These are phyloP conservation scores for Bombus waltoni DNA, from an alignment of 1,140 invertebrate species.

Conservation along the genomic window DNA sequence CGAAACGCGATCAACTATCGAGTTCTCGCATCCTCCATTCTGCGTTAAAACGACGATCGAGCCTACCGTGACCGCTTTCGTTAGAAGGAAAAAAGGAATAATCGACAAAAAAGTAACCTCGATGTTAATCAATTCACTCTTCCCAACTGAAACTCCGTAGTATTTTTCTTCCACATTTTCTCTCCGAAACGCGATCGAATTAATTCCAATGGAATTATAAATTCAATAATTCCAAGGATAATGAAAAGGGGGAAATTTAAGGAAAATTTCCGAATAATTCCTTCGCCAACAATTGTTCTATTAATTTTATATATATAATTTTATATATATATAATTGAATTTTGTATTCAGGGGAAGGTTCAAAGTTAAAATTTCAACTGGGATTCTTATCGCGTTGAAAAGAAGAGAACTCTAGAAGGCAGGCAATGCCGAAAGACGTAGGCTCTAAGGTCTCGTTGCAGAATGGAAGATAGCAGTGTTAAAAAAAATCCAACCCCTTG, in stretches of 20 bases:
- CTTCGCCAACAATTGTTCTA: neutral
- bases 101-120: neutral
- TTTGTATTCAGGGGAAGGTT: too few relatives aligned
- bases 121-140: neutral
- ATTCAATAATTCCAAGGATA: neutral
- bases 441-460: neutral
- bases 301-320: neutral
- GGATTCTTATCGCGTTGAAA: neutral
- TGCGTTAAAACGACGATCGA: neutral
- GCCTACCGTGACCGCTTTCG: neutral
- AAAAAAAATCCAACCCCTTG: slow-evolving; percentile 55
- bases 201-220: neutral
- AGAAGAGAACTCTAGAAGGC: neutral
- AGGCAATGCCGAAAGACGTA: neutral
- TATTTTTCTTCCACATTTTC: neutral
- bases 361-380: neutral
- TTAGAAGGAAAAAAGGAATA: neutral
- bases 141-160: neutral
- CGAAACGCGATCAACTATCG: slow-evolving; percentile 23
- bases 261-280: neutral
- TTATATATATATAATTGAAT: neutral
- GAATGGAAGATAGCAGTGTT: slow-evolving; percentile 32
- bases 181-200: neutral
- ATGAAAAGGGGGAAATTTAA: too few relatives aligned
- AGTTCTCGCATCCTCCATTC: slow-evolving; percentile 5